Percentiles rank a stretch among this genome's conserved stretches.
These are phyloP conservation scores for Leptinotarsa undecemlineata DNA, from an alignment of 1,140 invertebrate species.

Conservation along the genomic window DNA sequence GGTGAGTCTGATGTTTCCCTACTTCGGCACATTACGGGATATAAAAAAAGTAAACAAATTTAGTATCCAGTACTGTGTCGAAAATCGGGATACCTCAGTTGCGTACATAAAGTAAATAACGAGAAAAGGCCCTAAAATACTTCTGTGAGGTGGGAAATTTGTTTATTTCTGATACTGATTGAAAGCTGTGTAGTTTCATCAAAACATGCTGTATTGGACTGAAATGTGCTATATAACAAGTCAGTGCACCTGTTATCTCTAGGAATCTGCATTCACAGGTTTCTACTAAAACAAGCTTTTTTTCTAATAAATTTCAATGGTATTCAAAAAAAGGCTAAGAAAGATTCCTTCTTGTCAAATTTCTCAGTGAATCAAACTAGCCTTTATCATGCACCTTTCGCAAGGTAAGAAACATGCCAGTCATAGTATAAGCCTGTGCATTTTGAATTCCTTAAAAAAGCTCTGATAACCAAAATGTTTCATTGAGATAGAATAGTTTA, in stretches of 20 bases:
- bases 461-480: not conserved
- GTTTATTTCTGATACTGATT: constrained; percentile 10
- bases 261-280: not conserved
- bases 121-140: constrained; percentile 41
- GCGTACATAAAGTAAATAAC: constrained; percentile 47
- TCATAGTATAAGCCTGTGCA: not conserved
- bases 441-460: not conserved
- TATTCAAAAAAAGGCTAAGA: no score
- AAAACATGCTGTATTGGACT: constrained; percentile 11
- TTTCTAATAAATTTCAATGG: not conserved
- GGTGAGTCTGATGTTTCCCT: constrained; percentile 13
- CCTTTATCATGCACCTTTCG: no score
- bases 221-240: constrained; percentile 19
- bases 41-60: constrained; percentile 1
- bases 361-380: not conserved
- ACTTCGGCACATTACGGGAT: constrained; percentile 29
- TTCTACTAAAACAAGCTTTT: not conserved
- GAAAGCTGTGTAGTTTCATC: constrained; percentile 7
- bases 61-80: constrained; percentile 22
- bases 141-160: constrained; percentile 45
- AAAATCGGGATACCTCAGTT: constrained; percentile 26
- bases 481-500: not conserved
- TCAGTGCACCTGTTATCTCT: not conserved
- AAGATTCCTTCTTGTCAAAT: not conserved
- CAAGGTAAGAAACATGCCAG: not conserved